Percentiles rank a stretch among this genome's conserved stretches.
Conservation (phyloP, 2,113 vertebrate genomes). For the Meriones unguiculatus region DNA sequence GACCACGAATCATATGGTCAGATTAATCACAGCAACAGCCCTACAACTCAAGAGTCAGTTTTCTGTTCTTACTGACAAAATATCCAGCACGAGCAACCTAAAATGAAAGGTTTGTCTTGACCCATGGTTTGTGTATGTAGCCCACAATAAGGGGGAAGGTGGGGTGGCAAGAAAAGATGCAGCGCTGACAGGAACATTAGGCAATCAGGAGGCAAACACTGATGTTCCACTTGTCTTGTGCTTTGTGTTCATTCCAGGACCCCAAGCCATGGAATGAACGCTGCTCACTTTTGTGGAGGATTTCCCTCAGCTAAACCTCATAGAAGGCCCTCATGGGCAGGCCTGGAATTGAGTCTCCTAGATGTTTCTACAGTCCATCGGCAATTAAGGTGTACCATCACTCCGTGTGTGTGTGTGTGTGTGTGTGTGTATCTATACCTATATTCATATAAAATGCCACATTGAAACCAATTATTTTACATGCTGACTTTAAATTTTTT, state of each 20-base stretch:
- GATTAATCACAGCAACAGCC: not conserved
- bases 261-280: not conserved
- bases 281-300: not conserved
- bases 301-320: not conserved
- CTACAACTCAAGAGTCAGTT: not conserved
- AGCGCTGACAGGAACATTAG: not conserved
- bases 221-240: not conserved
- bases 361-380: not conserved
- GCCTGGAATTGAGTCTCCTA: not conserved
- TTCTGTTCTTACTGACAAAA: not conserved
- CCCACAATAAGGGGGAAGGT: not conserved
- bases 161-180: not conserved
- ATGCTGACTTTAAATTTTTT: not conserved
- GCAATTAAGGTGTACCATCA: not conserved
- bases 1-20: not conserved
- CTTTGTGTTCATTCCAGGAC: not conserved
- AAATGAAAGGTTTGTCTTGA: not conserved
- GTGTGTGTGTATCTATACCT: not conserved
- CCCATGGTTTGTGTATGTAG: not conserved
- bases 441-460: not conserved
- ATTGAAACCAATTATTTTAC: not conserved
- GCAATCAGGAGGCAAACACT: not conserved
- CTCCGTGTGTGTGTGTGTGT: not conserved
- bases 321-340: not conserved
- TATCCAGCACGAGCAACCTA: not conserved